A percentile compares a stretch with the other conserved stretches of the same genome.
phyloP scores from a whole-genome alignment of 2,888 invertebrate species.

The Bombylius major region DNA sequence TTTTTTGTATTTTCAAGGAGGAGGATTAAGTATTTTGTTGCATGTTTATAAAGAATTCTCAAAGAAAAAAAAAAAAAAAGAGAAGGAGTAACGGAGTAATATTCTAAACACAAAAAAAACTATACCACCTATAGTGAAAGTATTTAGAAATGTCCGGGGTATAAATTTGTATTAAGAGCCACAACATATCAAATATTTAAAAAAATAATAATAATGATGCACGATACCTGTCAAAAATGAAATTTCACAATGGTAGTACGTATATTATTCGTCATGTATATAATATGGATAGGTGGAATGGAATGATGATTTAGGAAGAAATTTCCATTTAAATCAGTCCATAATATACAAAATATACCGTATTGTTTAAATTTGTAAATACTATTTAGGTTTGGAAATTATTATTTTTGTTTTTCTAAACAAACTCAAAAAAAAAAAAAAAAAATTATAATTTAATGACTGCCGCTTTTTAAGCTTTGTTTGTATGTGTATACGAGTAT shows the following conservation, averaged over 20 bases:
- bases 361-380: no score
- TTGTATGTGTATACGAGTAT: no score
- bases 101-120: background rate
- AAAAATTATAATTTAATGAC: no score
- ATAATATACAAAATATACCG: no score
- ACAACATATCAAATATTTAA: background rate
- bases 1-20: conserved; percentile 2
- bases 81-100: background rate
- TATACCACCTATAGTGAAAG: background rate
- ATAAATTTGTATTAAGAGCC: background rate
- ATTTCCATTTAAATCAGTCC: no score
- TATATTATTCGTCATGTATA: no score
- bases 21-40: conserved; percentile 13
- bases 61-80: background rate
- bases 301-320: background rate
- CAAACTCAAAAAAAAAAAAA: no score
- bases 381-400: no score
- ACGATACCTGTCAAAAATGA: background rate
- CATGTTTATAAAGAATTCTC: conserved; percentile 2
- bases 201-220: background rate
- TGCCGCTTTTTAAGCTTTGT: no score
- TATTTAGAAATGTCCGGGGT: background rate
- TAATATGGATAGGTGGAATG: background rate
- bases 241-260: background rate
- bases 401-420: no score